These are phyloP conservation scores for Cynaeus angustus DNA, from an alignment of 2,888 invertebrate species.

Conservation along the genomic window DNA sequence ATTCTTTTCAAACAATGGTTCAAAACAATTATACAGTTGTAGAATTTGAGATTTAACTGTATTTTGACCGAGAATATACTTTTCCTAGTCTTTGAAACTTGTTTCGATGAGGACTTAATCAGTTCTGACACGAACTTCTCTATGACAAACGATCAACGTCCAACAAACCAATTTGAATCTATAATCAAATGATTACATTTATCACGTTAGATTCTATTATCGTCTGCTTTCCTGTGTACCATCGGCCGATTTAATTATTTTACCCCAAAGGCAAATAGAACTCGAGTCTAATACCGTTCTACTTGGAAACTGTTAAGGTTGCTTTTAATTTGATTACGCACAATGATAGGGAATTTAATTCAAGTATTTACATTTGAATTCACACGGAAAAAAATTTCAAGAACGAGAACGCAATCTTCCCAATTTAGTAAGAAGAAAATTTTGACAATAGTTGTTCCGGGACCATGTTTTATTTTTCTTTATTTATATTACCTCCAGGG, in stretches of 20 bases:
- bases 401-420: conserved; percentile 8
- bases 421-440: conserved; percentile 3
- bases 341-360: conserved; percentile 54
- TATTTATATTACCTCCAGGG: conserved; percentile 19
- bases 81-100: conserved; percentile 5
- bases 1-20: conserved; percentile 21
- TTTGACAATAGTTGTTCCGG: conserved; percentile 10
- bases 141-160: conserved; percentile 25
- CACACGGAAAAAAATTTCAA: conserved; percentile 11
- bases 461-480: conserved; percentile 11
- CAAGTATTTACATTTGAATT: conserved; percentile 49
- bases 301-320: conserved; percentile 48
- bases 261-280: conserved; percentile 36
- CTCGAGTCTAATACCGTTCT: conserved; percentile 42
- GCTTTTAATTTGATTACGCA: conserved; percentile 54
- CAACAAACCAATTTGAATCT: conserved; percentile 34
- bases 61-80: conserved; percentile 15
- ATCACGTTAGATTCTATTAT: conserved; percentile 42
- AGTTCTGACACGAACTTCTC: background rate
- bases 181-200: conserved; percentile 43
- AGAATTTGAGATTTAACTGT: conserved; percentile 20
- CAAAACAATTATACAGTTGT: conserved; percentile 3
- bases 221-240: conserved; percentile 19
- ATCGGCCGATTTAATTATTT: conserved; percentile 49
- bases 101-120: conserved; percentile 13